phyloP scores from a whole-genome alignment of 2,113 vertebrate species.

The Thryonomys swinderianus region DNA sequence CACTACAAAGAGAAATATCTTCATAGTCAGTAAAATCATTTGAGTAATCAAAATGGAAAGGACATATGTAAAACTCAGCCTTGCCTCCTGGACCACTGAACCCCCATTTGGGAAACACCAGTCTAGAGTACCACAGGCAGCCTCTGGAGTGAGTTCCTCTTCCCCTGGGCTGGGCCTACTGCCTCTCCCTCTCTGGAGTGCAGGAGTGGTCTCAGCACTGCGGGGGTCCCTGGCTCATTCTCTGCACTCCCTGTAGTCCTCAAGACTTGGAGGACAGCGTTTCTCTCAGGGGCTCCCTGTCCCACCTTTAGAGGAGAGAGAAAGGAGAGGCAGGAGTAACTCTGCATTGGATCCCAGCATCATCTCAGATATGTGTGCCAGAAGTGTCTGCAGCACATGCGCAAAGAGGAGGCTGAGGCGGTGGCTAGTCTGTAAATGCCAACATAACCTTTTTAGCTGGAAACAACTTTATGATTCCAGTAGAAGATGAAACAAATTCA shows the following conservation, averaged over 20 bases:
- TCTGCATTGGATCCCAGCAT: neutral
- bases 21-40: neutral
- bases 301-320: neutral
- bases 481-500: constrained; percentile 76
- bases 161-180: fast-evolving
- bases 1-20: neutral
- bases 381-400: neutral
- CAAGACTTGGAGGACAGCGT: neutral
- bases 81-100: neutral
- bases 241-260: neutral
- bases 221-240: neutral
- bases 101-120: neutral
- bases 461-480: constrained; percentile 68
- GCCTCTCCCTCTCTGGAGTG: neutral
- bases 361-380: fast-evolving
- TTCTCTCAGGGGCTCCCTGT: neutral
- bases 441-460: constrained; percentile 73
- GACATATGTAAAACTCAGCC: neutral
- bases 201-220: neutral
- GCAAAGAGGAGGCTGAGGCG: neutral
- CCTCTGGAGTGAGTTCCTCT: neutral
- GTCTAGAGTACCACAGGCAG: neutral
- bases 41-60: constrained; percentile 32
- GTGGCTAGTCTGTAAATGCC: constrained; percentile 69
- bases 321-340: neutral